phyloP scores from a whole-genome alignment of 2,113 vertebrate genomes.

The Podarcis cretensis region DNA sequence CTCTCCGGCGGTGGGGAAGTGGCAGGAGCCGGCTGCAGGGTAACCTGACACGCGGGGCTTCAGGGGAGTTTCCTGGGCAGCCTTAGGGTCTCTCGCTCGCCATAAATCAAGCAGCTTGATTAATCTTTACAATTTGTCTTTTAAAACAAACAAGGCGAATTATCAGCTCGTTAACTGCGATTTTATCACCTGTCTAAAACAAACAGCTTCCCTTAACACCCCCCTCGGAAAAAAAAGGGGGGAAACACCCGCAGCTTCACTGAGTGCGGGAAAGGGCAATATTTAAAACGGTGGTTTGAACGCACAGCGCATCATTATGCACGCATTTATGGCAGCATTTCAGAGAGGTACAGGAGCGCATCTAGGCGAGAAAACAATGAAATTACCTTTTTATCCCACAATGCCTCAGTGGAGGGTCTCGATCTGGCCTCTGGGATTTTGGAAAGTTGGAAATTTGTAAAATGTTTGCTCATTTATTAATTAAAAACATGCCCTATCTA shows the following conservation, averaged over 20 bases:
- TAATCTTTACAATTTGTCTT: slow-evolving; percentile 76
- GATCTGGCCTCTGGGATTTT: background rate
- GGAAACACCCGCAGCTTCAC: background rate
- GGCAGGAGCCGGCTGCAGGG: background rate
- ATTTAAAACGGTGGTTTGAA: slow-evolving; percentile 50
- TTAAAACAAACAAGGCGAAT: slow-evolving; percentile 74
- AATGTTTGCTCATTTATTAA: background rate
- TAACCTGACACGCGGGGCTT: slow-evolving; percentile 51
- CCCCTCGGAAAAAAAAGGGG: background rate
- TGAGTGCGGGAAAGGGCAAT: slow-evolving; percentile 15
- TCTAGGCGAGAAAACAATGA: background rate
- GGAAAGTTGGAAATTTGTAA: too few species aligned
- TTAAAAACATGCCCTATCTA: background rate
- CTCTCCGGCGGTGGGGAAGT: background rate
- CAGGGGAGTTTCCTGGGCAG: slow-evolving; percentile 50
- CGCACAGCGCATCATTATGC: background rate
- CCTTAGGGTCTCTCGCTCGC: slow-evolving; percentile 51
- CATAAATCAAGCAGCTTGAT: slow-evolving; percentile 71
- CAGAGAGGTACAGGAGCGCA: background rate
- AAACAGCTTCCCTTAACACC: slow-evolving; percentile 57
- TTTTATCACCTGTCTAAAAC: slow-evolving; percentile 73
- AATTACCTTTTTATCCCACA: background rate
- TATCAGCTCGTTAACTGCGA: slow-evolving; percentile 75
- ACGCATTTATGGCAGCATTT: background rate
- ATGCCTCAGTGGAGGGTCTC: background rate